Evolutionary conservation across 2,797 vertebrate genomes (phyloP), one percentile per base, ranked within the genome.

Genomic region (Petrocephalus sullivani): DNA sequence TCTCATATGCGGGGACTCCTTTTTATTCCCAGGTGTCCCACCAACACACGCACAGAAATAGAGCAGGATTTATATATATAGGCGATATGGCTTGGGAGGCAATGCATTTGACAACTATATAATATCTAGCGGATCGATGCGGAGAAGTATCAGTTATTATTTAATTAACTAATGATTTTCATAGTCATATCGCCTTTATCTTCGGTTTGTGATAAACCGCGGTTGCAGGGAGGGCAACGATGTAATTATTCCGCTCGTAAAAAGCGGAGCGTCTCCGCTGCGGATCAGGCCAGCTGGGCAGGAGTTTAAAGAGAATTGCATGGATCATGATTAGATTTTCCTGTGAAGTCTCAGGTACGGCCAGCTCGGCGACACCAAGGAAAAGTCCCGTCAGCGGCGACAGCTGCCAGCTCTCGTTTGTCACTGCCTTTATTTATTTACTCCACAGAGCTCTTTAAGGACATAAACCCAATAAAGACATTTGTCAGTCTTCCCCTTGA

Each of bases 271-370:
- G 12, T 49, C 33, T 86, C 71, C 67, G 67, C 56, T 16, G 28
- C 82, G 57, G 16, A 86, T 88, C 54, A 58, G 78, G 14, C 49
- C 49, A 23, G 19, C 23, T 46, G 53, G 54, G 16, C 53, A 23
- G n/a, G 61, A 21, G 10, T n/a, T 87, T 87, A 87, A 87, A 90
- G 89, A 92, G 89, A 91, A 90, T 90, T 90, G 89, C 92, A 91
- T 89, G 90, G 93, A 92, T 94, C 92, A 91, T 93, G 92, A 89
- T 93, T 92, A 91, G 93, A 93, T 92, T 91, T 16, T 10, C 89
- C 93, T 93, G 89, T n/a, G 85, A 90, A 89, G 88, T 91, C 94
- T 92, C 93, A 81, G 53, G 71, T 81, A 7, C 53, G 12, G 49
- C 53, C 9, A 53, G 41, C 57, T 46, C 53, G 51, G 53, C 53